Evolutionary conservation across 2,797 vertebrate species (phyloP).

Genomic region (Pseudochirops corinnae): DNA sequence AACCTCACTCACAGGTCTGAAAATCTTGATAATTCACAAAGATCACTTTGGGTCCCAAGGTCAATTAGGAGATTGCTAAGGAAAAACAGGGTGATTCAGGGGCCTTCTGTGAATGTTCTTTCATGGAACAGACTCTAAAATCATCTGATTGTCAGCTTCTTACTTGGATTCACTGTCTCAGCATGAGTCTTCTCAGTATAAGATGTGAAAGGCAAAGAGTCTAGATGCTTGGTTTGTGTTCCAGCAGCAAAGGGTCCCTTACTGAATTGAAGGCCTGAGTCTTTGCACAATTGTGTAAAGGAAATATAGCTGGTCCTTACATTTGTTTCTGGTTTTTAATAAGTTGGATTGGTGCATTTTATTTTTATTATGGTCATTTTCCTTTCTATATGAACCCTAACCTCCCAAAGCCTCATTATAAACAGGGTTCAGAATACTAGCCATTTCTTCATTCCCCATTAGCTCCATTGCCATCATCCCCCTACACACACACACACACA

Average conservation of each 20-base stretch:
- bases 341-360: too few species aligned
- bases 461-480: too few species aligned
- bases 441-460: too few species aligned
- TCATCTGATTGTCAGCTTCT: conserved; percentile 15
- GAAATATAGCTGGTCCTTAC: too few species aligned
- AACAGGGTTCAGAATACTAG: too few species aligned
- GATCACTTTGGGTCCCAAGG: neutral
- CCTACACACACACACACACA: too few species aligned
- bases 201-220: conserved; percentile 5
- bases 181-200: conserved; percentile 19
- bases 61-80: neutral
- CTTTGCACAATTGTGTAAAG: too few species aligned
- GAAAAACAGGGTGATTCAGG: neutral
- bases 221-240: conserved; percentile 35
- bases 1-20: neutral
- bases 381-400: too few species aligned
- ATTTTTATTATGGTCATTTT: too few species aligned
- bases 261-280: neutral
- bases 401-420: too few species aligned
- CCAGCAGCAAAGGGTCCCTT: neutral
- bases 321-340: too few species aligned
- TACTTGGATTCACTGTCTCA: neutral
- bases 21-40: neutral
- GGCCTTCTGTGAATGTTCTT: neutral
- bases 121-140: conserved; percentile 1